Percentiles rank a stretch among this genome's conserved stretches.
Evolutionary conservation across 1,140 invertebrate genomes (phyloP).

Genomic region (Drosophila burlai): DNA sequence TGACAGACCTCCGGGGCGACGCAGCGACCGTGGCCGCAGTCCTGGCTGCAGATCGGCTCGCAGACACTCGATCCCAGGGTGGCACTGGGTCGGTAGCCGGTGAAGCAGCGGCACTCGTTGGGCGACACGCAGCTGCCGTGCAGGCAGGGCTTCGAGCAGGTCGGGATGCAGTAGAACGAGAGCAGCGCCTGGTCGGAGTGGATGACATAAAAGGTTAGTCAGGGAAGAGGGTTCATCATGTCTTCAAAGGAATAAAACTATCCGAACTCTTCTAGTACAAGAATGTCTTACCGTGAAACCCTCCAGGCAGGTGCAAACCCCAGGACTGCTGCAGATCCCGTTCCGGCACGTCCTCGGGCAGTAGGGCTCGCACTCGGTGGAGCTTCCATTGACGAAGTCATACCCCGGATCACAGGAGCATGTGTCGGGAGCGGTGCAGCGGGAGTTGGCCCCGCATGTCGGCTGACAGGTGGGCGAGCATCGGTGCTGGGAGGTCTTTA

Average conservation of each 20-base stretch:
- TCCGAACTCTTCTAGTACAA: neutral
- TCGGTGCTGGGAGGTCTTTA: constrained; percentile 63
- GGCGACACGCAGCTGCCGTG: constrained; percentile 76
- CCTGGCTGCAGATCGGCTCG: constrained; percentile 72
- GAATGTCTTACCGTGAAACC: constrained; percentile 85
- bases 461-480: constrained; percentile 86
- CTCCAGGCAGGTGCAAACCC: constrained; percentile 87
- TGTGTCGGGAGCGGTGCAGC: constrained; percentile 87
- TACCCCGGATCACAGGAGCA: constrained; percentile 88
- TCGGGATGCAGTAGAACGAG: constrained; percentile 83
- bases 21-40: constrained; percentile 66
- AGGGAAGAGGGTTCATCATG: neutral
- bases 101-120: constrained; percentile 73
- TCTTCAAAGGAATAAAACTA: neutral
- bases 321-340: constrained; percentile 86
- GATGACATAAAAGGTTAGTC: neutral
- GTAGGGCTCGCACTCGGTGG: constrained; percentile 71
- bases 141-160: constrained; percentile 83
- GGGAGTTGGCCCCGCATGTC: constrained; percentile 86
- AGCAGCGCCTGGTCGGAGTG: constrained; percentile 46
- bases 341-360: constrained; percentile 79
- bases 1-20: constrained; percentile 73
- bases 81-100: constrained; percentile 63
- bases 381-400: constrained; percentile 79
- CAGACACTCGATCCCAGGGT: constrained; percentile 75